Conservation (phyloP, 2,113 vertebrate genomes). For the Apaloderma vittatum region DNA sequence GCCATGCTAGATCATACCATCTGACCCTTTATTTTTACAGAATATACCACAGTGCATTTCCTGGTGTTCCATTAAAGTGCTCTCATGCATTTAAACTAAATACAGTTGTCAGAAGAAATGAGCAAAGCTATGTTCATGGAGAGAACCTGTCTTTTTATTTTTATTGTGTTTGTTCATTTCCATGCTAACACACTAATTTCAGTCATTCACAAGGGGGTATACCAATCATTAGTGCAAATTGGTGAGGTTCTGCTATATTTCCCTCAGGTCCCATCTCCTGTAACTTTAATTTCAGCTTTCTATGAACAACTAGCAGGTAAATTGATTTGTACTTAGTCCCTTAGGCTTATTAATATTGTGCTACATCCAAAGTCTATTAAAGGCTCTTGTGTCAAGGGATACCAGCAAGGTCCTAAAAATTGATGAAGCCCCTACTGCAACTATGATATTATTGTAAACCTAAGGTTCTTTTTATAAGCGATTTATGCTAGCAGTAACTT, state of each 20-base stretch:
- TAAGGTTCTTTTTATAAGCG: slow-evolving; percentile 6
- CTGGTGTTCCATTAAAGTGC: slow-evolving; percentile 26
- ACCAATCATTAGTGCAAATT: slow-evolving; percentile 74
- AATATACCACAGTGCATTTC: background rate
- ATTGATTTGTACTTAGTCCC: slow-evolving; percentile 69
- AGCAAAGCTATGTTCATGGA: background rate
- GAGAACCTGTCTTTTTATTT: slow-evolving; percentile 51
- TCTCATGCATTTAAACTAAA: slow-evolving; percentile 59
- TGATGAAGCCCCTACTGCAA: slow-evolving; percentile 26
- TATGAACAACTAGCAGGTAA: slow-evolving; percentile 59
- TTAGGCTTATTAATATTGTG: slow-evolving; percentile 71
- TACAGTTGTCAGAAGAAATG: slow-evolving; percentile 62
- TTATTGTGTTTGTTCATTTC: slow-evolving; percentile 72
- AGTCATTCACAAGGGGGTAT: slow-evolving; percentile 54
- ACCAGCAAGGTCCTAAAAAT: slow-evolving; percentile 52
- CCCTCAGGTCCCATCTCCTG: slow-evolving; percentile 55
- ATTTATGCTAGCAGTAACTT: slow-evolving; percentile 7
- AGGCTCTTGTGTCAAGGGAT: slow-evolving; percentile 59
- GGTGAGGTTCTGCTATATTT: slow-evolving; percentile 72
- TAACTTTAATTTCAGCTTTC: slow-evolving; percentile 76
- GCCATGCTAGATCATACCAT: background rate
- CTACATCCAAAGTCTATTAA: slow-evolving; percentile 62
- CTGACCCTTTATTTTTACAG: background rate
- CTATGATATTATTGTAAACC: slow-evolving; percentile 16
- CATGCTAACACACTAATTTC: slow-evolving; percentile 61